A percentile compares a stretch with the other conserved stretches of the same genome.
These are phyloP conservation scores for Ecdyonurus torrentis DNA, from an alignment of 2,888 invertebrate species.

Conservation along the genomic window DNA sequence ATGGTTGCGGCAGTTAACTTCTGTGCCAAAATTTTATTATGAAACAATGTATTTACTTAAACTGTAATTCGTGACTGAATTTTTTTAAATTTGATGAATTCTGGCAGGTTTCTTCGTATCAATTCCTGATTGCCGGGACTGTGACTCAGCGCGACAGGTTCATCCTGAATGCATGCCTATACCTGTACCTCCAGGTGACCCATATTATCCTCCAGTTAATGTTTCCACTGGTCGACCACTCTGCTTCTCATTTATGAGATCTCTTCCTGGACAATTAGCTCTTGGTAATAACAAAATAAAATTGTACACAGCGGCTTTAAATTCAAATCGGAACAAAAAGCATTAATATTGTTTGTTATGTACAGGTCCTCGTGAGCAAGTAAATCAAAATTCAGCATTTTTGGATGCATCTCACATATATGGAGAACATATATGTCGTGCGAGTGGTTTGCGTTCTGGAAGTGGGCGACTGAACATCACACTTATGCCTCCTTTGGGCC, in stretches of 20 bases:
- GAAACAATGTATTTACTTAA: neutral
- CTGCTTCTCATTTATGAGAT: constrained; percentile 90
- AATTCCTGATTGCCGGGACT: constrained; percentile 75
- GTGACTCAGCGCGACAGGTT: constrained; percentile 71
- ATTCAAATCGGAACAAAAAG: neutral
- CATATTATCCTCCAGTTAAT: constrained; percentile 76
- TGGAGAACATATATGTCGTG: constrained; percentile 73
- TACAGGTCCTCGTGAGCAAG: constrained; percentile 72
- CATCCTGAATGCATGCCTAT: constrained; percentile 92
- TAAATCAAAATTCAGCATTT: constrained; percentile 85
- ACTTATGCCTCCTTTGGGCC: constrained; percentile 42
- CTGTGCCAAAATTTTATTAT: no score
- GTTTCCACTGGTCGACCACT: constrained; percentile 64
- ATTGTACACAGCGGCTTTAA: neutral
- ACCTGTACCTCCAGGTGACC: constrained; percentile 73
- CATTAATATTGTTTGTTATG: neutral
- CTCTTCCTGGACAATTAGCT: constrained; percentile 76
- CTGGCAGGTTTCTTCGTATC: constrained; percentile 62
- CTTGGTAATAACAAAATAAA: constrained; percentile 32
- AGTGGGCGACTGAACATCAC: constrained; percentile 73
- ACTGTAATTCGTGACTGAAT: neutral
- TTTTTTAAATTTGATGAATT: neutral
- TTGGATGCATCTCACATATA: constrained; percentile 77
- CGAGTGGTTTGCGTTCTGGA: constrained; percentile 53
- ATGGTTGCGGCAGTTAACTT: no score